Evolutionary conservation across 2,797 vertebrate genomes (phyloP).

Genomic region (Syngnathus rostellatus): DNA sequence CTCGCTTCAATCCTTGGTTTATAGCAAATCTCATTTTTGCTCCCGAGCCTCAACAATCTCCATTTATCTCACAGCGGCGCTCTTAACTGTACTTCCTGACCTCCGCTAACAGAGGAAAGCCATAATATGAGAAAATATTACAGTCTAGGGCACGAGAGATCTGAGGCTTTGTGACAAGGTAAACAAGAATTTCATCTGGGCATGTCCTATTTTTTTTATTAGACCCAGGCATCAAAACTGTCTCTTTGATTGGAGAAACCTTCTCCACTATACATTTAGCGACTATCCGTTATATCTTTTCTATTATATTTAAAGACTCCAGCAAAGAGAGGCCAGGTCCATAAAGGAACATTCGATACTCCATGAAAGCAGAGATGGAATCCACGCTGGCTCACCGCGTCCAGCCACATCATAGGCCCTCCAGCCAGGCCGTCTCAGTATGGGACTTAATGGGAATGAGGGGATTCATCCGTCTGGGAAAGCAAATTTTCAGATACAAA

Average conservation of each 20-base stretch:
- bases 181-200: slow-evolving; percentile 26
- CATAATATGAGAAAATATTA: slow-evolving; percentile 23
- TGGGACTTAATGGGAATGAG: slow-evolving; percentile 15
- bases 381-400: slow-evolving; percentile 18
- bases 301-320: slow-evolving; percentile 22
- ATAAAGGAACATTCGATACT: slow-evolving; percentile 31
- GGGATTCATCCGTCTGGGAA: slow-evolving; percentile 46
- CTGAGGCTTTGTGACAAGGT: slow-evolving; percentile 26
- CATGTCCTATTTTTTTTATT: slow-evolving; percentile 20
- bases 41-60: slow-evolving; percentile 22
- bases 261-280: slow-evolving; percentile 14
- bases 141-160: slow-evolving; percentile 25
- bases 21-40: slow-evolving; percentile 17
- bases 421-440: slow-evolving; percentile 11
- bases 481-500: slow-evolving; percentile 35
- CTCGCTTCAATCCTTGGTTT: neutral
- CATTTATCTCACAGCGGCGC: slow-evolving; percentile 20
- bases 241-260: slow-evolving; percentile 12
- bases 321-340: slow-evolving; percentile 20
- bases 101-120: slow-evolving; percentile 8
- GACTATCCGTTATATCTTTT: slow-evolving; percentile 24
- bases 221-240: slow-evolving; percentile 27
- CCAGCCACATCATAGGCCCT: slow-evolving; percentile 42
- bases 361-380: slow-evolving; percentile 34
- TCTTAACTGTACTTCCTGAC: slow-evolving; percentile 19